Conservation (phyloP, 2,888 invertebrate species). For the Nephrocerus scutellatus region DNA sequence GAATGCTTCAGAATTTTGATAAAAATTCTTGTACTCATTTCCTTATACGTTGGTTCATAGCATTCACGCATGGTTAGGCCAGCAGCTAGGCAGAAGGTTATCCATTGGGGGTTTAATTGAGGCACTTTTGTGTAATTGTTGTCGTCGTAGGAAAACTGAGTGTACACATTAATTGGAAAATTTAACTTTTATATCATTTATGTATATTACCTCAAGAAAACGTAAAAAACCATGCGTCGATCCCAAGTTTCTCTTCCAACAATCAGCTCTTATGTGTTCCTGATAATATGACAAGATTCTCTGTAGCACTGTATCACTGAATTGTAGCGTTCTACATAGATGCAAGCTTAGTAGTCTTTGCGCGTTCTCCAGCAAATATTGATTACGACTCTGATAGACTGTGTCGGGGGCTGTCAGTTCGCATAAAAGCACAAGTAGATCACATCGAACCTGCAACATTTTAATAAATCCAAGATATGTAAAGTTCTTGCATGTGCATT, state of each 20-base stretch:
- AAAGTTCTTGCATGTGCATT: conserved; percentile 15
- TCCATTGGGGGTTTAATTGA: conserved; percentile 19
- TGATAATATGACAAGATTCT: conserved; percentile 30
- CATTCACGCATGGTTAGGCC: conserved; percentile 37
- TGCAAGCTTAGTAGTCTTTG: conserved; percentile 21
- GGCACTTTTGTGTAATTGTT: conserved; percentile 20
- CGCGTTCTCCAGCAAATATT: conserved; percentile 27
- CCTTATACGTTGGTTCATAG: conserved; percentile 34
- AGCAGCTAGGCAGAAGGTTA: conserved; percentile 39
- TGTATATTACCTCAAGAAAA: conserved; percentile 31
- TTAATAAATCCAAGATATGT: not conserved
- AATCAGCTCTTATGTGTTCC: conserved; percentile 28
- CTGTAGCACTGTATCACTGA: conserved; percentile 8
- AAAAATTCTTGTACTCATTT: conserved; percentile 36
- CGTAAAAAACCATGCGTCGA: conserved; percentile 34
- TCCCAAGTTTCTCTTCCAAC: conserved; percentile 40
- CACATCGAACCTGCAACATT: conserved; percentile 26
- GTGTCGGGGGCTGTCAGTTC: conserved; percentile 33
- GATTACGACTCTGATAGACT: conserved; percentile 26
- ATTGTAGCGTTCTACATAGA: conserved; percentile 8
- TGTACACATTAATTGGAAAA: not conserved
- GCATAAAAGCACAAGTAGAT: conserved; percentile 32
- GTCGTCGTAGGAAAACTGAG: conserved; percentile 24
- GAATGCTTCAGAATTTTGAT: conserved; percentile 29
- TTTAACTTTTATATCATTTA: not conserved